Evolutionary conservation across 92 coral and sea anemone genomes (phyloP).

Genomic region (Phymanthus crucifer): DNA sequence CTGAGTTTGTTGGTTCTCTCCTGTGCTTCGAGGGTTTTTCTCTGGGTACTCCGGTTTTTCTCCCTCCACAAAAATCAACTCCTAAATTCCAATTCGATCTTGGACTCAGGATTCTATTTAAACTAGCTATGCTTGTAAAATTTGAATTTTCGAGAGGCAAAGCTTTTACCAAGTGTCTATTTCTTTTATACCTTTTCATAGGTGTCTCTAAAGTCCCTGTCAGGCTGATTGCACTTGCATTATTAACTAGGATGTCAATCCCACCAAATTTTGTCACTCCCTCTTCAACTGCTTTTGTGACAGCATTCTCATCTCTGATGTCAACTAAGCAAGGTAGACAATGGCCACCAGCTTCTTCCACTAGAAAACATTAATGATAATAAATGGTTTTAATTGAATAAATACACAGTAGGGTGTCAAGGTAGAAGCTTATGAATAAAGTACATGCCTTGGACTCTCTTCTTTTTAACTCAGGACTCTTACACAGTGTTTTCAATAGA

Average conservation of each 20-base stretch:
- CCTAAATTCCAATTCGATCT: too few relatives aligned
- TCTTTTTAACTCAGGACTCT: too few relatives aligned
- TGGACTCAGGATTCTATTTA: too few relatives aligned
- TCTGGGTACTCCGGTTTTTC: too few relatives aligned
- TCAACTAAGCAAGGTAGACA: slow-evolving; percentile 96
- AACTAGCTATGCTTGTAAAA: neutral
- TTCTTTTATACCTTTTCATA: slow-evolving; percentile 74
- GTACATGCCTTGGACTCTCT: too few relatives aligned
- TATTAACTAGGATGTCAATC: slow-evolving; percentile 91
- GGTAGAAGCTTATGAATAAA: too few relatives aligned
- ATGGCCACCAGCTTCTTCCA: slow-evolving; percentile 96
- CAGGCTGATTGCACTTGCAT: slow-evolving; percentile 94
- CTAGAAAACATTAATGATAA: slow-evolving; percentile 26
- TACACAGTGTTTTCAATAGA: too few relatives aligned
- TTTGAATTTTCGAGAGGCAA: neutral
- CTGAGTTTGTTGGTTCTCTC: too few relatives aligned
- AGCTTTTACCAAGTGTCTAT: neutral
- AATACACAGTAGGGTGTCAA: too few relatives aligned
- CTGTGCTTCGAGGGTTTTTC: too few relatives aligned
- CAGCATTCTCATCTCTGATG: slow-evolving; percentile 85
- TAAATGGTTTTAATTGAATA: neutral
- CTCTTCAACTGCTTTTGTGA: slow-evolving; percentile 65
- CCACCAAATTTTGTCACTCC: slow-evolving; percentile 93
- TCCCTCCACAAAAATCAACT: too few relatives aligned
- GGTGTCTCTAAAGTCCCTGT: slow-evolving; percentile 90